phyloP scores from a whole-genome alignment of 2,888 invertebrate species.

The Sabatieria punctata region DNA sequence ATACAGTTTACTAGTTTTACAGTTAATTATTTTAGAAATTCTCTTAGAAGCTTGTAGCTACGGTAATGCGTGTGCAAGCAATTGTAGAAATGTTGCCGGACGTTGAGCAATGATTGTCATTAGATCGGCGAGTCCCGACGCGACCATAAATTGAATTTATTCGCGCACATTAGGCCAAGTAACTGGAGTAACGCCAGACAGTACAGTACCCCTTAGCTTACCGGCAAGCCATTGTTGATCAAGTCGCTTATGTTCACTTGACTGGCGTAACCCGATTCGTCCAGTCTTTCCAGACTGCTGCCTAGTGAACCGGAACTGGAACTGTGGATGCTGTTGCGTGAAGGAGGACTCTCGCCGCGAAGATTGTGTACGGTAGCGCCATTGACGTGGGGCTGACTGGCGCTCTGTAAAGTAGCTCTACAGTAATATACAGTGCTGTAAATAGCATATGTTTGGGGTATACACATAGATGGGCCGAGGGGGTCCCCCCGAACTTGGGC shows the following conservation, averaged over 20 bases:
- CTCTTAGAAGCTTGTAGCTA: too few relatives aligned
- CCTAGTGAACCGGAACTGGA: constrained; percentile 27
- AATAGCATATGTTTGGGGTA: background rate
- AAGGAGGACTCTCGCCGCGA: constrained; percentile 15
- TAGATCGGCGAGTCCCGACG: too few relatives aligned
- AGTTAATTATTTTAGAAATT: too few relatives aligned
- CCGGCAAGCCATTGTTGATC: constrained; percentile 49
- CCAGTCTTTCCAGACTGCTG: constrained; percentile 46
- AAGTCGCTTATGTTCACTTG: constrained; percentile 35
- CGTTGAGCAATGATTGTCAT: too few relatives aligned
- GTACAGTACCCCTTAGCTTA: too few relatives aligned
- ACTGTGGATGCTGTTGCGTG: constrained; percentile 36
- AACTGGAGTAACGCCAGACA: too few relatives aligned
- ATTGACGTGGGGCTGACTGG: constrained; percentile 7
- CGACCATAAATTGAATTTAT: too few relatives aligned
- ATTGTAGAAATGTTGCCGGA: too few relatives aligned
- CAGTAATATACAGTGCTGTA: background rate
- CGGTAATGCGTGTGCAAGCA: too few relatives aligned
- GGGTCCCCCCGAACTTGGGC: too few relatives aligned
- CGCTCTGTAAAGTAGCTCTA: constrained; percentile 6
- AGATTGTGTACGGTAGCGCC: background rate
- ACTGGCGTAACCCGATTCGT: constrained; percentile 34
- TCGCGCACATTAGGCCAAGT: too few relatives aligned
- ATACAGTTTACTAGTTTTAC: constrained; percentile 7
- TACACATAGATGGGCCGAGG: too few relatives aligned